A percentile compares a stretch with the other conserved stretches of the same genome.
Conservation (phyloP, 2,113 vertebrate genomes). For the Lutjanus erythropterus region DNA sequence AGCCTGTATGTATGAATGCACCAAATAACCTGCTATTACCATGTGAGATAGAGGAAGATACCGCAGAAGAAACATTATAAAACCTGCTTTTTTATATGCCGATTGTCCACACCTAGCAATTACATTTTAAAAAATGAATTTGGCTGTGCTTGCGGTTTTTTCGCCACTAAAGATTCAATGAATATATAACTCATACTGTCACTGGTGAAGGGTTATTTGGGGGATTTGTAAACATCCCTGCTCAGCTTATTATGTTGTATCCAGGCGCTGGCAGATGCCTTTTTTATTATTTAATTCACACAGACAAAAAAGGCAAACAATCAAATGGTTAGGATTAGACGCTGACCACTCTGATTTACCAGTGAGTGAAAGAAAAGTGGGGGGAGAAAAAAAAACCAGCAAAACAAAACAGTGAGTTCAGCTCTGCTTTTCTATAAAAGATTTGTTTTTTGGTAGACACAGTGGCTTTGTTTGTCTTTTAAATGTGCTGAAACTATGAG, state of each 20-base stretch:
- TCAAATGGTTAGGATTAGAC: constrained; percentile 55
- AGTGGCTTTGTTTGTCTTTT: constrained; percentile 60
- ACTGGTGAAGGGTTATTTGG: constrained; percentile 74
- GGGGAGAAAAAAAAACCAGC: not conserved
- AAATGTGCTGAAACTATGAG: constrained; percentile 62
- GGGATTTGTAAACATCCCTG: constrained; percentile 77
- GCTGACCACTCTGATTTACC: constrained; percentile 56
- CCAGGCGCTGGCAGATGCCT: constrained; percentile 54
- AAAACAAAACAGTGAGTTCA: constrained; percentile 20
- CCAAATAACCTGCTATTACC: constrained; percentile 65
- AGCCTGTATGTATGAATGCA: constrained; percentile 50
- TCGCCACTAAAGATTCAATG: constrained; percentile 70
- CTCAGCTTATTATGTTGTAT: constrained; percentile 76
- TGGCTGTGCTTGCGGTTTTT: constrained; percentile 63
- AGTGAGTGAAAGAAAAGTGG: constrained; percentile 35
- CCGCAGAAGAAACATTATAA: constrained; percentile 49
- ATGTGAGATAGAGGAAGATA: constrained; percentile 55
- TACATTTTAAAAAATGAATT: constrained; percentile 67
- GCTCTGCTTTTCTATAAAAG: constrained; percentile 20
- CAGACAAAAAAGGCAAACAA: constrained; percentile 44
- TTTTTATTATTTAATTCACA: constrained; percentile 63
- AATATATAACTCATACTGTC: constrained; percentile 72
- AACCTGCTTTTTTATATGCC: constrained; percentile 47
- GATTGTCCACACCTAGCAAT: constrained; percentile 66
- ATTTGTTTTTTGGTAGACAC: constrained; percentile 49